Conservation (phyloP, 2,113 vertebrate species). For the Spilogale gracilis region DNA sequence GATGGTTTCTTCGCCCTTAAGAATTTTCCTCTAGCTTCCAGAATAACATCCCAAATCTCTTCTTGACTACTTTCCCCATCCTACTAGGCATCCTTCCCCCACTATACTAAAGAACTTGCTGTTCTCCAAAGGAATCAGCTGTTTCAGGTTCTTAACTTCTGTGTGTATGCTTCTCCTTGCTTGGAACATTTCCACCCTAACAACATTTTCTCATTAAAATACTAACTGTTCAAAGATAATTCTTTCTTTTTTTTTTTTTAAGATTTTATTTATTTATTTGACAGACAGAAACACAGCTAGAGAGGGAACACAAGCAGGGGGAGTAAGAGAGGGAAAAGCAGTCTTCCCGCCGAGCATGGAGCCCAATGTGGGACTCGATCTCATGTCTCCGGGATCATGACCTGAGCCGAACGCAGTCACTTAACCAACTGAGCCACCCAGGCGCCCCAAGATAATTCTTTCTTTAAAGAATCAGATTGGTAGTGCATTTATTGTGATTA, state of each 20-base stretch:
- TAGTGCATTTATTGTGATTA: background rate
- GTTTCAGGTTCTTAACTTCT: background rate
- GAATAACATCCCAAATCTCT: background rate
- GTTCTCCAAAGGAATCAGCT: background rate
- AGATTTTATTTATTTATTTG: too few relatives aligned
- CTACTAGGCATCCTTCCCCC: background rate
- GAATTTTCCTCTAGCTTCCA: background rate
- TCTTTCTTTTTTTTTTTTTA: background rate
- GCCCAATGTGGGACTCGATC: too few relatives aligned
- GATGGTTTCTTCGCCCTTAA: background rate
- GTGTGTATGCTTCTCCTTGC: background rate
- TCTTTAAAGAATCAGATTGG: conserved; percentile 25
- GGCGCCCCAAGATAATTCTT: conserved; percentile 18
- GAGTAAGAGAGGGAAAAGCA: too few relatives aligned
- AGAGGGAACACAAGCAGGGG: too few relatives aligned
- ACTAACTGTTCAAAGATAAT: conserved; percentile 17
- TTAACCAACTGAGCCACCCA: too few relatives aligned
- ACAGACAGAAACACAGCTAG: too few relatives aligned
- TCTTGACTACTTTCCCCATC: background rate
- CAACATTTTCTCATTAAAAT: conserved; percentile 31
- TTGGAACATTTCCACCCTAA: conserved; percentile 35
- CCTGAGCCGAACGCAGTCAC: too few relatives aligned
- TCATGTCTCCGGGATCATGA: too few relatives aligned
- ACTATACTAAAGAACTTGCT: background rate
- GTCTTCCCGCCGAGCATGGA: too few relatives aligned